Conservation (phyloP, 2,888 invertebrate species). For the Lysandra coridon region DNA sequence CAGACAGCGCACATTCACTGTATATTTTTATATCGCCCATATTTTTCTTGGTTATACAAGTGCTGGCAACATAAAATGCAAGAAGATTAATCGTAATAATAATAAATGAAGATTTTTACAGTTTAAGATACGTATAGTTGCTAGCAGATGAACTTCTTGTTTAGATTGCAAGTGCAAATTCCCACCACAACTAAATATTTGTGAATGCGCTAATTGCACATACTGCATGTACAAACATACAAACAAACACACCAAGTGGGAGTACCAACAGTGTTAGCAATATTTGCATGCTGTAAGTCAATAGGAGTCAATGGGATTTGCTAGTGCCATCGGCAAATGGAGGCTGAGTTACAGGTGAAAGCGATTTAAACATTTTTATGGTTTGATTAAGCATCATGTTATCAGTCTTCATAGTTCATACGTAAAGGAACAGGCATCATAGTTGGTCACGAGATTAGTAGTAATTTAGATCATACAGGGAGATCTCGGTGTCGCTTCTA, state of each 20-base stretch:
- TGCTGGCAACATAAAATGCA: background rate
- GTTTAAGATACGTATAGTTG: no score
- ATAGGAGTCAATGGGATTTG: constrained; percentile 46
- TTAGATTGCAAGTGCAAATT: background rate
- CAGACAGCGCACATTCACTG: constrained; percentile 3
- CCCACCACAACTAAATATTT: constrained; percentile 9
- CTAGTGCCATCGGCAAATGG: constrained; percentile 41
- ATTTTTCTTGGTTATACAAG: background rate
- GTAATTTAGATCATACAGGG: no score
- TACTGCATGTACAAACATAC: constrained; percentile 3
- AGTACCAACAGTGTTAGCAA: constrained; percentile 1
- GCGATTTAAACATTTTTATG: background rate
- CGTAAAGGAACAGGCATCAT: no score
- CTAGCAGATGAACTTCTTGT: background rate
- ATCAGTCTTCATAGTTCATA: no score
- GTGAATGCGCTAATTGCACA: constrained; percentile 6
- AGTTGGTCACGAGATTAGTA: no score
- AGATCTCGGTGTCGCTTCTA: no score
- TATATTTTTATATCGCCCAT: background rate
- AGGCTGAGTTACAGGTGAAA: background rate
- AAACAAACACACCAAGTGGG: background rate
- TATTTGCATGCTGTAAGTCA: constrained; percentile 9
- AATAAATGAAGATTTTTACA: background rate
- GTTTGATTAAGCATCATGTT: background rate
- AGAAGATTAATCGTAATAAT: background rate